Conservation (phyloP, 37 sponge, comb jelly and placozoan species). For the Eunapius fragilis region DNA sequence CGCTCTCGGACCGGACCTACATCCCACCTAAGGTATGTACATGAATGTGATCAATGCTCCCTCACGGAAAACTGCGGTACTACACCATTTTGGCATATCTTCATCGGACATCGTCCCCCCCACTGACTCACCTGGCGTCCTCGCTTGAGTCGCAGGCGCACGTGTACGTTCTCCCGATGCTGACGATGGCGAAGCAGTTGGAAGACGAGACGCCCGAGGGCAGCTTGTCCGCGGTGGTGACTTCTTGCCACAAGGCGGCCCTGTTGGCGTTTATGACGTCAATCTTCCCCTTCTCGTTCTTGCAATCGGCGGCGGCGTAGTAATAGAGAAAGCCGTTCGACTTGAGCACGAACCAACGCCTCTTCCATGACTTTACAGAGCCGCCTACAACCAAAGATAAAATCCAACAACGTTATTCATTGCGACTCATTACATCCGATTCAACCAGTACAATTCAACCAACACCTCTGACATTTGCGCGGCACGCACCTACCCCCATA, state of each 20-base stretch:
- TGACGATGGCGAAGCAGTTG: slow-evolving; percentile 46
- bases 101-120: too few relatives aligned
- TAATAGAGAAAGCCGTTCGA: slow-evolving; percentile 68
- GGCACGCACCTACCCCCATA: not conserved
- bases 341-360: slow-evolving; percentile 58
- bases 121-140: slow-evolving; percentile 61
- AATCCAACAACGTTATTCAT: too few relatives aligned
- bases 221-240: slow-evolving; percentile 9
- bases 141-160: slow-evolving; percentile 47
- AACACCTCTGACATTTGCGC: too few relatives aligned
- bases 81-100: too few relatives aligned
- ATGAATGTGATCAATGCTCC: too few relatives aligned
- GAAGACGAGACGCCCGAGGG: not conserved
- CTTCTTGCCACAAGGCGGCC: slow-evolving; percentile 8
- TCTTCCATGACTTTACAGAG: slow-evolving; percentile 56
- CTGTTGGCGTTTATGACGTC: slow-evolving; percentile 44
- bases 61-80: too few relatives aligned
- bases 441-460: too few relatives aligned
- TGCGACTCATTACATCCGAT: too few relatives aligned
- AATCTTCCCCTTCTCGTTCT: slow-evolving; percentile 56
- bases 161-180: slow-evolving; percentile 38
- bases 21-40: too few relatives aligned
- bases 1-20: too few relatives aligned
- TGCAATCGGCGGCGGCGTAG: slow-evolving; percentile 23
- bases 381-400: slow-evolving; percentile 22